phyloP scores from a whole-genome alignment of 2,888 invertebrate species.

The Crocallis elinguaria region DNA sequence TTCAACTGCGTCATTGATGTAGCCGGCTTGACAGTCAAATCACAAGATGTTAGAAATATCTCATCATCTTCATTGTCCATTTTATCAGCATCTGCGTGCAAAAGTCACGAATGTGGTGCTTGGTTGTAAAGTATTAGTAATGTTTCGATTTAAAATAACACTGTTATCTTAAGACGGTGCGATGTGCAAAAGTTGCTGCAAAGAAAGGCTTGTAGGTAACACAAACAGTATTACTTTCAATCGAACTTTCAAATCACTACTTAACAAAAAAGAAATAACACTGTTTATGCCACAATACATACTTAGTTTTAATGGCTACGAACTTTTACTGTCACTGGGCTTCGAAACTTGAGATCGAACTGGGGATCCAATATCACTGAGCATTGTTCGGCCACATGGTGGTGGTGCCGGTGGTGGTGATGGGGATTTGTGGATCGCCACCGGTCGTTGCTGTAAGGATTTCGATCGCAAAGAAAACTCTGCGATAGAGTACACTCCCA shows the following conservation, averaged over 20 bases:
- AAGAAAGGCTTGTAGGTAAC: constrained; percentile 41
- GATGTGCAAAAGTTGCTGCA: constrained; percentile 54
- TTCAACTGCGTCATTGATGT: constrained; percentile 51
- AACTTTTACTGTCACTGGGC: constrained; percentile 59
- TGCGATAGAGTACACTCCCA: constrained; percentile 70
- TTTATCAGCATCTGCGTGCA: constrained; percentile 53
- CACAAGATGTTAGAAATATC: constrained; percentile 63
- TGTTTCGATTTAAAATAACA: constrained; percentile 60
- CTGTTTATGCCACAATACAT: constrained; percentile 49
- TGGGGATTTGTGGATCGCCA: constrained; percentile 55
- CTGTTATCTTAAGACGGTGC: constrained; percentile 60
- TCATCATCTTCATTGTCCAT: constrained; percentile 59
- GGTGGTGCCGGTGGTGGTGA: constrained; percentile 58
- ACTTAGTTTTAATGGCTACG: background rate
- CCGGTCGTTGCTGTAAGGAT: constrained; percentile 48
- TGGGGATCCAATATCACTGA: constrained; percentile 41
- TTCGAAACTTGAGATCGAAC: constrained; percentile 62
- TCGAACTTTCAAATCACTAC: constrained; percentile 19
- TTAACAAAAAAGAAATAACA: constrained; percentile 48
- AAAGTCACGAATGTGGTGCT: constrained; percentile 20
- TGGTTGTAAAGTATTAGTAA: constrained; percentile 1
- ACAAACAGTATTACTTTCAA: constrained; percentile 69
- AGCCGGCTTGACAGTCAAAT: constrained; percentile 55
- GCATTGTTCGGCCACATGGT: constrained; percentile 50
- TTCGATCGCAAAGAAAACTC: too few relatives aligned